Base-by-base conservation (phyloP, 2,888 invertebrate species). In the Hartigia nigra region DNA sequence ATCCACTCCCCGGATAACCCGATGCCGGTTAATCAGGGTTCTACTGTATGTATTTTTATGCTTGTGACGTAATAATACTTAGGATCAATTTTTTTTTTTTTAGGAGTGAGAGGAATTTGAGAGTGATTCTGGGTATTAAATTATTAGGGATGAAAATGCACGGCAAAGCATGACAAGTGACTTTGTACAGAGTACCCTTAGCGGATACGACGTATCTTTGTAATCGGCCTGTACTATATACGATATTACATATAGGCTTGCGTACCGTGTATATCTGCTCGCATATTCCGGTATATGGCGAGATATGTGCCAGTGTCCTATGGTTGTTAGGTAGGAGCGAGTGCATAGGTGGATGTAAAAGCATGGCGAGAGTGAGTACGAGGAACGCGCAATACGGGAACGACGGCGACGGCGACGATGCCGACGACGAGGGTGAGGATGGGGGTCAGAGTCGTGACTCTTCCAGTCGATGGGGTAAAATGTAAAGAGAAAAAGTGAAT, bases 361-460 rank as follows among this genome's bases (percentile, higher is more conserved):
- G 81, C 79, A 84, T 79, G 81, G 80, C 75, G 79, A 81, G 79
- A 82, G 79, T 81, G 83, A 85, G 86, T 81, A 83, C 82, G 80
- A n/a, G 83, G 82, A 78, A 82, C 81, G 81, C 55, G 55, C 55
- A 9, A 55, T 55, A 55, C 55, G 55, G 55, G 55, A 55, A 83
- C 78, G 77, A 76, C 76, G 80, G 75, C 79, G 35, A 74, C 77
- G 77, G 75, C 36, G 81, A 84, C 80, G 82, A 82, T 79, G 82
- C 23, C 72, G 32, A 34, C 34, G 34, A 37, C 37, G n/a, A 31
- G 31, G 70, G 80, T 78, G 76, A 75, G 74, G 78, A 72, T 76
- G 76, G 84, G 82, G 85, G 85, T 84, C 83, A 81, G 55, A 83
- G 80, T 86, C 86, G 87, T 88, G 87, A 88, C 86, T 83, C 76